Evolutionary conservation across 2,113 vertebrate genomes (phyloP), one percentile per base, ranked within the genome.

Genomic region (Zingel zingel): DNA sequence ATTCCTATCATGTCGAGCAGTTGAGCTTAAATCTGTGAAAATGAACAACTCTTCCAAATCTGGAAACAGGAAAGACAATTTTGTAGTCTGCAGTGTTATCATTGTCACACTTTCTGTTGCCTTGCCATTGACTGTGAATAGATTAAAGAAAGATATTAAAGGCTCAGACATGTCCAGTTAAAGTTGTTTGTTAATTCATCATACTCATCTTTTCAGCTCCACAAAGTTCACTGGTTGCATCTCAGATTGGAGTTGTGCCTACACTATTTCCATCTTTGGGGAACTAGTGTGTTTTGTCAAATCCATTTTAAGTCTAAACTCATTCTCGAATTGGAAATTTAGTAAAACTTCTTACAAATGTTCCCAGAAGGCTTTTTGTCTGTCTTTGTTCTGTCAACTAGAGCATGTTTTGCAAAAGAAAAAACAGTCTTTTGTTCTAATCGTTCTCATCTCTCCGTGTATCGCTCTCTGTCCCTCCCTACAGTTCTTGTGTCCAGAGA

Each of bases 401-500:
- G 1, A 3, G 15, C 36, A 7, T 1, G 27, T 68, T 65, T 59
- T 73, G 14, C 45, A n/a, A 23, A 25, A 45, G 51, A 66, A 72
- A 63, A 25, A 7, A 16, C 19, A 15, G 27, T 56, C 25, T 47
- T 48, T 19, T 57, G 48, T 56, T 65, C 19, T 36, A 12, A 80
- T 74, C 27, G n/a, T 1, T 47, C 27, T 47, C 8, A 0, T 36
- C 30, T 58, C 5, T 78, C 30, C 19, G 4, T 18, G 14, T 30
- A 1, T 58, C 2, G 11, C 2, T n/a, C 12, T 39, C 47, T 39
- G 14, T 56, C 23, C 0, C 36, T 65, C 15, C 33, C 27, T 81
- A 10, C 93, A 99, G 98, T 99, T 16, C 92, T 99, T 5, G 97
- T 99, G 39, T 97, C 95, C 63, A 95, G 98, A 65, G 98, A 99